phyloP scores from a whole-genome alignment of 2,113 vertebrate genomes.

The Sceloporus undulatus region DNA sequence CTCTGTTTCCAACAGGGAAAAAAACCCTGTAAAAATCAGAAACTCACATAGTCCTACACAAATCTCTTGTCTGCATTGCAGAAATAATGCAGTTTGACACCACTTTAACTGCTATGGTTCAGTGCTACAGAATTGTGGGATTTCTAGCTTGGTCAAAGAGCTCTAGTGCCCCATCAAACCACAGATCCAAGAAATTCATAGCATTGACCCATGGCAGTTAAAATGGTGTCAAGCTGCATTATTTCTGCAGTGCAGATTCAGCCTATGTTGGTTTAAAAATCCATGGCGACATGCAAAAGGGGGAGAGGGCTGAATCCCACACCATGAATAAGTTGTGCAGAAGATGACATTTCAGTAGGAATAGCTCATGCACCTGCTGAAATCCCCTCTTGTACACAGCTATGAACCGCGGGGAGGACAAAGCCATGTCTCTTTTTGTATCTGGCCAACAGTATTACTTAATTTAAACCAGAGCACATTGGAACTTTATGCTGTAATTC shows the following conservation, averaged over 20 bases:
- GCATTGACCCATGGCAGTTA: neutral
- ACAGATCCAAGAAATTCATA: no score
- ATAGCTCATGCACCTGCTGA: neutral
- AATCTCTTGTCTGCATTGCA: neutral
- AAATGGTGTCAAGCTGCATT: no score
- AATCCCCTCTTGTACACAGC: neutral
- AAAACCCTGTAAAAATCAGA: neutral
- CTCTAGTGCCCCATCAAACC: no score
- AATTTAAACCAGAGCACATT: slow-evolving; percentile 17
- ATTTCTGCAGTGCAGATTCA: no score
- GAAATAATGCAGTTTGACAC: no score
- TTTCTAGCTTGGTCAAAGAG: no score
- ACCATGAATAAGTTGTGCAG: neutral
- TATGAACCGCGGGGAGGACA: neutral
- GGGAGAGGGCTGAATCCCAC: neutral
- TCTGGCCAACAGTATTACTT: neutral
- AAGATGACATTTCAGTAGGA: neutral
- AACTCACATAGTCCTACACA: neutral
- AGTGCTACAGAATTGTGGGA: no score
- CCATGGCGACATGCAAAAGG: neutral
- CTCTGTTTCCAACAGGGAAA: neutral
- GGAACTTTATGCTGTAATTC: slow-evolving; percentile 6
- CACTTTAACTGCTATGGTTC: no score
- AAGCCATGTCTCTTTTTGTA: neutral
- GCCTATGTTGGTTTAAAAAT: neutral